Conservation (phyloP, 2,888 invertebrate genomes). For the Apamea epomidion region DNA sequence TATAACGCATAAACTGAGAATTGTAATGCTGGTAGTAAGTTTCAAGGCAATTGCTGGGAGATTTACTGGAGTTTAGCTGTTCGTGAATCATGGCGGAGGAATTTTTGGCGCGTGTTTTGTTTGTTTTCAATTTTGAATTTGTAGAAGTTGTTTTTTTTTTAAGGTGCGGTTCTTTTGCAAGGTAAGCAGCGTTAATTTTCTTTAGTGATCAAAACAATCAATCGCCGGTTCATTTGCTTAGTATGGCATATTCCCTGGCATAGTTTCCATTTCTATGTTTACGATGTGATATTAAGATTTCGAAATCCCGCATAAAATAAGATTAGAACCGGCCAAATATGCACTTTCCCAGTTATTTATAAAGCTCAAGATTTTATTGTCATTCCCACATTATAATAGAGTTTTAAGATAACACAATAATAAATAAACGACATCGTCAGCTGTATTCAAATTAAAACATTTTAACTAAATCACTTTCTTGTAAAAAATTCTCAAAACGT, state of each 20-base stretch:
- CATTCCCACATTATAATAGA: slow-evolving; percentile 26
- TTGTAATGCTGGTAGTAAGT: slow-evolving; percentile 56
- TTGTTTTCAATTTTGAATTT: slow-evolving; percentile 16
- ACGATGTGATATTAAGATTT: no score
- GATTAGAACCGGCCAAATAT: background rate
- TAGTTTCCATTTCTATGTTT: background rate
- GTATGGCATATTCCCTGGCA: background rate
- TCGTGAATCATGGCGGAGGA: slow-evolving; percentile 46
- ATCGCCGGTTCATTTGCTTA: background rate
- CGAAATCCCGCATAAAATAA: background rate
- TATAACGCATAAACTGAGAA: slow-evolving; percentile 57
- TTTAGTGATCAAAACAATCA: background rate
- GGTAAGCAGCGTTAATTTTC: background rate
- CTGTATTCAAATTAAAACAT: slow-evolving; percentile 57
- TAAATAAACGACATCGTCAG: slow-evolving; percentile 21
- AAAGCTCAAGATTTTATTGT: slow-evolving; percentile 28
- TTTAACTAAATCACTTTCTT: slow-evolving; percentile 39
- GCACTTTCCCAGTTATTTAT: slow-evolving; percentile 13
- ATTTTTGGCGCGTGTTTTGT: slow-evolving; percentile 33
- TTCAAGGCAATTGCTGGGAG: slow-evolving; percentile 42
- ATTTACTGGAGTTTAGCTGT: slow-evolving; percentile 37
- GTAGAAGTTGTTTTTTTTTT: background rate
- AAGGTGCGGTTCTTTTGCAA: background rate
- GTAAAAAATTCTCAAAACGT: slow-evolving; percentile 38
- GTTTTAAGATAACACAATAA: slow-evolving; percentile 32